Conservation (phyloP, 1,140 invertebrate genomes). For the Cardiocondyla obscurior region DNA sequence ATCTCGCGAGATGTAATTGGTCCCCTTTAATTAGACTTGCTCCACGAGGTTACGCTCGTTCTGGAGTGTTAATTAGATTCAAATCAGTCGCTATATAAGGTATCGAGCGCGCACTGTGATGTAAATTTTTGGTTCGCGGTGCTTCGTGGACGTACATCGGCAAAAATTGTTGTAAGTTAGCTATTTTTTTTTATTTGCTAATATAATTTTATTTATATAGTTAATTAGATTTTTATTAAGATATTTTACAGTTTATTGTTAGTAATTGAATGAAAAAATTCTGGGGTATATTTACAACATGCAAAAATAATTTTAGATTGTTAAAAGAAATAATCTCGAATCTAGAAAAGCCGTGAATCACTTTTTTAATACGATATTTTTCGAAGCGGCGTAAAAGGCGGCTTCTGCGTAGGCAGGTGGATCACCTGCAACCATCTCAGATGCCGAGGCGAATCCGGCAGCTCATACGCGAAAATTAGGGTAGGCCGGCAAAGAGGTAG, state of each 20-base stretch:
- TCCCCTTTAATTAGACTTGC: constrained; percentile 63
- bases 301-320: constrained; percentile 1
- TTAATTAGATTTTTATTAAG: background rate
- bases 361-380: constrained; percentile 47
- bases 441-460: constrained; percentile 55
- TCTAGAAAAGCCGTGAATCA: background rate
- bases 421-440: constrained; percentile 46
- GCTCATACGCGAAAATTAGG: constrained; percentile 59
- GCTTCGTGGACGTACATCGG: background rate
- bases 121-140: constrained; percentile 2
- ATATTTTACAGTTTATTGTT: background rate
- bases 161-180: background rate
- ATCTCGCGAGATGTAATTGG: constrained; percentile 64
- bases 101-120: background rate
- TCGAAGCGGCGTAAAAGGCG: constrained; percentile 34
- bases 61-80: constrained; percentile 48
- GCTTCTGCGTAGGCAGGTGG: constrained; percentile 58
- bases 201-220: background rate
- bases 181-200: too few relatives aligned
- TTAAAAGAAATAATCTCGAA: background rate
- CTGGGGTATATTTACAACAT: background rate
- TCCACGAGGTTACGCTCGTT: constrained; percentile 11
- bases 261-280: background rate
- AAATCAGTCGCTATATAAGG: background rate
- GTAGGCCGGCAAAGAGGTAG: constrained; percentile 42